phyloP scores from a whole-genome alignment of 1,140 invertebrate genomes.

The Eufriesea mexicana region DNA sequence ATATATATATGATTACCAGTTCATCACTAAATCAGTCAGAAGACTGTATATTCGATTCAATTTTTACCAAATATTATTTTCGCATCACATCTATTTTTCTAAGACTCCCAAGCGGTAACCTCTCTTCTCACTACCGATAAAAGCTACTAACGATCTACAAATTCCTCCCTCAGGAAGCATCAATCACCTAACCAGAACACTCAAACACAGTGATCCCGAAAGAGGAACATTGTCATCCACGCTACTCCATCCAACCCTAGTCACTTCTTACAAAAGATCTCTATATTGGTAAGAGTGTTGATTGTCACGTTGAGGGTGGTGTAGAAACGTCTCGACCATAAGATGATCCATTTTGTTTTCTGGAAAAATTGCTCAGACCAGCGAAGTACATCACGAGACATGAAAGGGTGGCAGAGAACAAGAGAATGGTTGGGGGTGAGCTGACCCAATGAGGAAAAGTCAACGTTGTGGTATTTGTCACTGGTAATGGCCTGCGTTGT shows the following conservation, averaged over 20 bases:
- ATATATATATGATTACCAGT: no score
- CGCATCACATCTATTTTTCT: no score
- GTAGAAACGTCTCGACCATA: neutral
- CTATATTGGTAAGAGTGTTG: neutral
- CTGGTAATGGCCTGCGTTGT: constrained; percentile 61
- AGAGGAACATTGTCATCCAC: neutral
- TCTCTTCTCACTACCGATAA: no score
- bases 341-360: neutral
- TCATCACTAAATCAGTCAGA: no score
- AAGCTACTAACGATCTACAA: no score
- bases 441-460: constrained; percentile 37
- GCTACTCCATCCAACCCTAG: no score
- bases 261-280: neutral
- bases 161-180: neutral
- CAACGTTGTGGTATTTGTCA: constrained; percentile 63
- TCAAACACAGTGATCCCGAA: neutral
- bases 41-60: no score
- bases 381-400: neutral
- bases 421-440: neutral
- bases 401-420: neutral
- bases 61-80: no score
- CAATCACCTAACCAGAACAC: no score
- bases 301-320: no score
- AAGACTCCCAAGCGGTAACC: no score
- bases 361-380: neutral